Conservation (phyloP, 2,797 vertebrate genomes). For the Phylloscopus collybita region DNA sequence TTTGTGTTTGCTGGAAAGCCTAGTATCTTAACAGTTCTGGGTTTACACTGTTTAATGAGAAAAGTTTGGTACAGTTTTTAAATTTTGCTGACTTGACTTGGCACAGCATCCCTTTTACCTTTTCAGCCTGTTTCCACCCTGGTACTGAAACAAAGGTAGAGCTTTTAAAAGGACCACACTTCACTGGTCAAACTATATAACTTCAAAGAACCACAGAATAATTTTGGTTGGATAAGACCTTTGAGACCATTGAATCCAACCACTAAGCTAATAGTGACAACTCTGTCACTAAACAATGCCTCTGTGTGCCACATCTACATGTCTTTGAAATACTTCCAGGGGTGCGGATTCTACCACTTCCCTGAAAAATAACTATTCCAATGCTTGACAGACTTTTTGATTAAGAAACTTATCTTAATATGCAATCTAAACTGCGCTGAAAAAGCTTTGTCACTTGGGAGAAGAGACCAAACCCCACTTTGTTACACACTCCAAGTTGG, state of each 20-base stretch:
- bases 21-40: not conserved
- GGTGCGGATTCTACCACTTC: not conserved
- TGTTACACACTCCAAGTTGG: too few relatives aligned
- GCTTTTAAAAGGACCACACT: not conserved
- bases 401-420: not conserved
- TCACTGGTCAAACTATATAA: not conserved
- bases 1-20: not conserved
- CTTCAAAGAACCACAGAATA: not conserved
- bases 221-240: not conserved
- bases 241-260: not conserved
- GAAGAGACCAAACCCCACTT: accelerated
- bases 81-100: not conserved
- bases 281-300: not conserved
- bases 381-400: not conserved
- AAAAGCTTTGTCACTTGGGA: not conserved
- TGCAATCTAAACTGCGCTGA: not conserved
- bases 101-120: accelerated
- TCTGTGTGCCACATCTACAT: too few relatives aligned
- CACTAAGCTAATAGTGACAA: not conserved
- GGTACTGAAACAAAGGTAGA: not conserved
- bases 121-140: not conserved
- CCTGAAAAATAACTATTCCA: not conserved
- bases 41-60: not conserved
- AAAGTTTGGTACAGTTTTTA: too few relatives aligned
- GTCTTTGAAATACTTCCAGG: not conserved